Percentiles rank a stretch among this genome's conserved stretches.
phyloP scores from a whole-genome alignment of 35 echinoderm and acorn worm species.

The Heliocidaris erythrogramma region DNA sequence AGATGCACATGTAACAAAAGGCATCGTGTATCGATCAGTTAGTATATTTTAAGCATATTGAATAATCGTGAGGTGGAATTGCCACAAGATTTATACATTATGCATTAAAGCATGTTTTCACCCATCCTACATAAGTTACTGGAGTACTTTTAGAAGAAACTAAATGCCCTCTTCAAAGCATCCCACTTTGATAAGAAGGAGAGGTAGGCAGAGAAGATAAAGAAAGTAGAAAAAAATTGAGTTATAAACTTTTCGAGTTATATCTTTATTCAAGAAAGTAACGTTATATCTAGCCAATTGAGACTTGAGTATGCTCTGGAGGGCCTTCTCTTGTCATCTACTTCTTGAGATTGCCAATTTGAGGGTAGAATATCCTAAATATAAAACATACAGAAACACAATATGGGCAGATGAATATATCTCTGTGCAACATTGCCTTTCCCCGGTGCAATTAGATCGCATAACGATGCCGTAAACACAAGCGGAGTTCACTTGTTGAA shows the following conservation, averaged over 20 bases:
- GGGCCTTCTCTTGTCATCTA: neutral
- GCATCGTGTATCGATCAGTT: neutral
- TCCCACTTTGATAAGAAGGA: neutral
- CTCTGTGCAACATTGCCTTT: neutral
- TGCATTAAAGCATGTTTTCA: neutral
- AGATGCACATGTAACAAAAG: neutral
- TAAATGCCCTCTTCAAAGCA: neutral
- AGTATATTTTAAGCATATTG: neutral
- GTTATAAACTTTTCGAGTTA: neutral
- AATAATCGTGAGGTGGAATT: neutral
- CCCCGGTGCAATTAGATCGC: neutral
- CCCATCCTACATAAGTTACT: neutral
- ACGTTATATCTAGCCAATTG: neutral
- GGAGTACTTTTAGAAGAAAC: neutral
- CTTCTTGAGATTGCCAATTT: neutral
- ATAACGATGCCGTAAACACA: neutral
- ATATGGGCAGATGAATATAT: neutral
- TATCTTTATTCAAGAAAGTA: constrained; percentile 5
- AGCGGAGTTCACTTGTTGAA: neutral
- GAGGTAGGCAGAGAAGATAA: no score
- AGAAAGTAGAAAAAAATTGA: neutral
- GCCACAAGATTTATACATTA: neutral
- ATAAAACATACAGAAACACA: neutral
- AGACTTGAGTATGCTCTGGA: neutral
- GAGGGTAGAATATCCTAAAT: neutral